Evolutionary conservation across 1,140 invertebrate genomes (phyloP), one percentile per base, ranked within the genome.

Genomic region (Drosophila takahashii): DNA sequence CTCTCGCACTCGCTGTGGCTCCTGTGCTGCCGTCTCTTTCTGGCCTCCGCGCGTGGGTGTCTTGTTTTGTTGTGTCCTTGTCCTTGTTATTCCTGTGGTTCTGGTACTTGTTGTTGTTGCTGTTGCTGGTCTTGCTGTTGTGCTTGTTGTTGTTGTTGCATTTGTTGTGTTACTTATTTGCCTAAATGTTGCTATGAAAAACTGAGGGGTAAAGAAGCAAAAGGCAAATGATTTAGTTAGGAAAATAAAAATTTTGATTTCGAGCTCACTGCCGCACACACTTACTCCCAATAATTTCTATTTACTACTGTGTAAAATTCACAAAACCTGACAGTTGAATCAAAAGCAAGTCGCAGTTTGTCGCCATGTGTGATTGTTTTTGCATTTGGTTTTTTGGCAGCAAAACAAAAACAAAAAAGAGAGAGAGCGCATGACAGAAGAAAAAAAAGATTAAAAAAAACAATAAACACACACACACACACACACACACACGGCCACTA

Each of bases 331-430:
- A 59, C 69, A 59, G 11, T 22, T 36, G 32, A 36, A 67, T 22
- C 7, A 5, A 32, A 50, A 29, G 37, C 29, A 72, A 50, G 66
- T 26, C 69, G 45, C 71, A 51, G 29, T 57, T 59, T 77, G 37
- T 45, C n/a, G 45, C 27, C 47, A 50, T 18, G 29, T 61, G 34
- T 75, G 45, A 42, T 75, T 80, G 52, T 81, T 61, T 26, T 45
- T 59, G 22, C 7, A 42, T 62, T 29, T 29, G 29, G 6, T 29
- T 29, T 36, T 59, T 86, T 84, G 59, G 52, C 77, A 80, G 69
- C 69, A 81, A 84, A 75, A 81, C 79, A 79, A 86, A 86, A 81
- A 78, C 83, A 87, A 86, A 74, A 70, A 53, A 76, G 65, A 70
- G 34, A 57, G 39, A 65, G 57, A 32, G 80, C 80, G 80, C 80